Evolutionary conservation across 1,140 invertebrate genomes (phyloP).

Genomic region (Vollenhovia emeryi): DNA sequence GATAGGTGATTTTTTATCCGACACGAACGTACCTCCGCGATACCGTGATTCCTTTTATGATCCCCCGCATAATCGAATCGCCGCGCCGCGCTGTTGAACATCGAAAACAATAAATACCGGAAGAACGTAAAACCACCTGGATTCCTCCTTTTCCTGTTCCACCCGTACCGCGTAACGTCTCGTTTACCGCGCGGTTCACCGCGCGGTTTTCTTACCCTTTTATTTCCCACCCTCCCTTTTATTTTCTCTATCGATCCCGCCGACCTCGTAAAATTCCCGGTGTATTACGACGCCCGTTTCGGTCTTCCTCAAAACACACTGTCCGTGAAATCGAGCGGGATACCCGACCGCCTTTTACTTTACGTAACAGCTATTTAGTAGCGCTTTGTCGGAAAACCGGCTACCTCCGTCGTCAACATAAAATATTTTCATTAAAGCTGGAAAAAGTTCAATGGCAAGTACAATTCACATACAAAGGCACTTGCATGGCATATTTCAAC

Average conservation of each 20-base stretch:
- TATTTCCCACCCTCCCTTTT: constrained; percentile 29
- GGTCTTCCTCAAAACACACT: constrained; percentile 38
- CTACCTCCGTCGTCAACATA: background rate
- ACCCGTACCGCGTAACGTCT: constrained; percentile 23
- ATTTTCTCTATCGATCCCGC: constrained; percentile 48
- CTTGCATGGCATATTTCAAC: background rate
- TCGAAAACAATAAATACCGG: constrained; percentile 47
- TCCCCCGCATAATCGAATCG: constrained; percentile 33
- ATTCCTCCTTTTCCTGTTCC: background rate
- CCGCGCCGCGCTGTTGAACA: background rate
- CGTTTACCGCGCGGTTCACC: constrained; percentile 36
- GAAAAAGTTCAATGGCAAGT: background rate
- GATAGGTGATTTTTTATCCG: background rate
- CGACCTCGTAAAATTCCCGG: constrained; percentile 43
- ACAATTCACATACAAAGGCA: background rate
- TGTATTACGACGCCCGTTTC: constrained; percentile 25
- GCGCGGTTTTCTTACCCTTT: constrained; percentile 48
- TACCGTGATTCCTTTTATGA: constrained; percentile 38
- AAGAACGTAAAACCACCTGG: constrained; percentile 16
- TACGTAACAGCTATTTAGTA: constrained; percentile 16
- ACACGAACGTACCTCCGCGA: background rate
- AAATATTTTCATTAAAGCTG: constrained; percentile 45
- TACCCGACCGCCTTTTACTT: constrained; percentile 21
- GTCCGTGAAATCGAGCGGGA: constrained; percentile 31
- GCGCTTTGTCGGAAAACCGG: background rate